Conservation (phyloP, 1,140 invertebrate genomes). For the Archegozetes longisetosus region DNA sequence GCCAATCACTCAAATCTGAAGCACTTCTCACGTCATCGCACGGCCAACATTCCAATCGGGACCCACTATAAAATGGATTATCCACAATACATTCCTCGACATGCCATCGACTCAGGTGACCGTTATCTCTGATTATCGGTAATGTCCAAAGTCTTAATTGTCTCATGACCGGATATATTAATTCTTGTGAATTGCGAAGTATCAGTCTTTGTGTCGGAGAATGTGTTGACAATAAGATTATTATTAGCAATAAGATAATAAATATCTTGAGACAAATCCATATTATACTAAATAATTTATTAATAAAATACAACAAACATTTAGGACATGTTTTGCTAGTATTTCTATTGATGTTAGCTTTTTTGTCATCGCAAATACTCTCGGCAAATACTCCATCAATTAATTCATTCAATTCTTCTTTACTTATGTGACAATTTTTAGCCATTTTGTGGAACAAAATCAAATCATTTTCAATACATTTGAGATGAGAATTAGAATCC, state of each 20-base stretch:
- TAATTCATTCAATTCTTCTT: background rate
- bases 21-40: conserved; percentile 46
- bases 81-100: conserved; percentile 57
- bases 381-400: background rate
- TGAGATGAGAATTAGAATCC: background rate
- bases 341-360: background rate
- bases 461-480: background rate
- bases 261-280: background rate
- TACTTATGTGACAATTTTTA: background rate
- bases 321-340: background rate
- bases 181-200: conserved; percentile 45
- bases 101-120: conserved; percentile 44
- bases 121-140: conserved; percentile 34
- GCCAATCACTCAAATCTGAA: conserved; percentile 30
- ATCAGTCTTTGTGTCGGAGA: conserved; percentile 37
- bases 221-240: conserved; percentile 26
- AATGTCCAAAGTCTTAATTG: conserved; percentile 41
- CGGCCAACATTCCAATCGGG: conserved; percentile 57
- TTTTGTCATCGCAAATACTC: background rate
- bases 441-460: background rate
- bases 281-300: background rate
- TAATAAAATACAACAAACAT: background rate
- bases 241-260: background rate
- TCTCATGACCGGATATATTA: conserved; percentile 47
- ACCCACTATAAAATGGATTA: conserved; percentile 53